phyloP scores from a whole-genome alignment of 2,888 invertebrate species.

The Trilocha varians region DNA sequence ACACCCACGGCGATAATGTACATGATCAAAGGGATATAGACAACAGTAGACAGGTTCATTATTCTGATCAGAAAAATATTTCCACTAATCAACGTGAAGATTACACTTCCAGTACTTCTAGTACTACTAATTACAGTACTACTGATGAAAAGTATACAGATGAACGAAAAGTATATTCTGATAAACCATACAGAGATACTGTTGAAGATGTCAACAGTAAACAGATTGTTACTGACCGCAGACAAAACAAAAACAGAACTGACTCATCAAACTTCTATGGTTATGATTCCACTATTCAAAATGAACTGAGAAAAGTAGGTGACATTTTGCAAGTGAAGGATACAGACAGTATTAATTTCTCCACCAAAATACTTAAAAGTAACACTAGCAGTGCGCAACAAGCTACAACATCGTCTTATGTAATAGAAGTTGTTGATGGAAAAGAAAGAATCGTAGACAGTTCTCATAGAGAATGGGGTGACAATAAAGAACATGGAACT shows the following conservation, averaged over 20 bases:
- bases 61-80: slow-evolving; percentile 1
- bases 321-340: slow-evolving; percentile 53
- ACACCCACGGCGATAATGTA: neutral
- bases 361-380: slow-evolving; percentile 68
- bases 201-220: slow-evolving; percentile 26
- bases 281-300: slow-evolving; percentile 58
- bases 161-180: slow-evolving; percentile 10
- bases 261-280: slow-evolving; percentile 65
- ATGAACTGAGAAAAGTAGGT: slow-evolving; percentile 58
- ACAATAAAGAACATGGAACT: slow-evolving; percentile 60
- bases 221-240: slow-evolving; percentile 31
- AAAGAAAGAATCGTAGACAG: slow-evolving; percentile 74
- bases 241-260: slow-evolving; percentile 44
- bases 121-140: slow-evolving; percentile 13
- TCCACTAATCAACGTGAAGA: neutral
- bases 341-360: slow-evolving; percentile 53
- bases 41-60: neutral
- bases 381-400: slow-evolving; percentile 73
- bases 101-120: slow-evolving; percentile 1
- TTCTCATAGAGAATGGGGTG: slow-evolving; percentile 74
- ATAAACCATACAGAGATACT: slow-evolving; percentile 24
- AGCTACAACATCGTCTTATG: slow-evolving; percentile 76
- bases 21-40: neutral
- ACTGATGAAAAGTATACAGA: slow-evolving; percentile 7
- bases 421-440: slow-evolving; percentile 76